Base-by-base conservation (phyloP, 2,797 vertebrate species). In the Protonibea diacanthus region DNA sequence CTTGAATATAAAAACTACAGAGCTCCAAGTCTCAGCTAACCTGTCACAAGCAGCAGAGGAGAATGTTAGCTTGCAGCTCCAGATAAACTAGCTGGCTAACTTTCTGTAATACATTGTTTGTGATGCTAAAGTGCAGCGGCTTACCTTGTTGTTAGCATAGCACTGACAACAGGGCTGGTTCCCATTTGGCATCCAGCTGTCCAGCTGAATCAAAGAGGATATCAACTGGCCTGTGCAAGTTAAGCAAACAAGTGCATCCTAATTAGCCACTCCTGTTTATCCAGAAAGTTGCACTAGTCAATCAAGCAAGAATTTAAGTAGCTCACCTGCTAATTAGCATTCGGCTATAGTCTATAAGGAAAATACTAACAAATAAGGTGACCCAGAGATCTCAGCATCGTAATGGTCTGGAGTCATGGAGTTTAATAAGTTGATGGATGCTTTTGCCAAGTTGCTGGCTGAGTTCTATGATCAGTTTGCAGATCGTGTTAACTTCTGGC, bases 371-470 rank as follows among this genome's bases (percentile, higher is more conserved):
- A 20, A n/a, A 23, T 11, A 47, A 61, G n/a, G 3, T 48, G 25
- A 45, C 38, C 40, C 14, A 7, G 48, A 29, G 11, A 45, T 49
- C 27, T 27, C 2, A 9, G 61, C 11, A 57, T 48, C 44, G 44
- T 42, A 25, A 56, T 56, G 25, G 45, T 60, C 40, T 59, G 21
- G 10, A 56, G 15, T 15, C 11, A 14, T 60, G 40, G 18, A 1
- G 17, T 71, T 61, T 67, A 42, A 63, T 62, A 49, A 63, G 17
- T 48, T 55, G 56, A 60, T 52, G 3, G 18, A 44, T 51, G 14
- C 44, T 59, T 58, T 25, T 38, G 14, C 20, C 20, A 51, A 63
- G 52, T 33, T 20, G 23, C 9, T 21, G 29, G 12, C 14, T 2
- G 40, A 27, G 11, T 20, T 66, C 6, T 59, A 1, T 53, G 13